A percentile compares a stretch with the other conserved stretches of the same genome.
Conservation (phyloP, 2,797 vertebrate species). For the Petrocephalus schoutedeni region DNA sequence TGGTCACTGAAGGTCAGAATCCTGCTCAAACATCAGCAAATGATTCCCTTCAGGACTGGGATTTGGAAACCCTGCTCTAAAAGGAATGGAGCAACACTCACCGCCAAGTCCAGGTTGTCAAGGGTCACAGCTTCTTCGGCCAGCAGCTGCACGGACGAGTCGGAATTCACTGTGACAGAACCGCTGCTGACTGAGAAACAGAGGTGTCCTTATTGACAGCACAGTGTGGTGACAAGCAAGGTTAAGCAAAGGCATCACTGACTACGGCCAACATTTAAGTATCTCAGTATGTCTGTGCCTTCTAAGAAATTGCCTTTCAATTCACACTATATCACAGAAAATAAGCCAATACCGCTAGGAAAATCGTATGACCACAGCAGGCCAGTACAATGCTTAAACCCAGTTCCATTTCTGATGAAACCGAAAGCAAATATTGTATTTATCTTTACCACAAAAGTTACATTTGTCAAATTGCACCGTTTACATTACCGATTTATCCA, state of each 20-base stretch:
- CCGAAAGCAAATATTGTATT: neutral
- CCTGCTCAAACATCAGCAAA: neutral
- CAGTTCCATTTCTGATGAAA: neutral
- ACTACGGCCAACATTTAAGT: neutral
- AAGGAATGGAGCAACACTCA: constrained; percentile 59
- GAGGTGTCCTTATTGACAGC: neutral
- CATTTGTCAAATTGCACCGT: neutral
- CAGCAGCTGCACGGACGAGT: constrained; percentile 87
- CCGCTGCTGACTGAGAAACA: constrained; percentile 84
- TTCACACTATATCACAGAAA: neutral
- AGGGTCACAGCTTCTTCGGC: constrained; percentile 82
- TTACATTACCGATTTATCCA: neutral
- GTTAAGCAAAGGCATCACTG: neutral
- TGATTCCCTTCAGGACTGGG: neutral
- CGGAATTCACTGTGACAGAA: constrained; percentile 83
- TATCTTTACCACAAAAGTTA: neutral
- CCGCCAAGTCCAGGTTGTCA: constrained; percentile 80
- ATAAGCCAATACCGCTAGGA: neutral
- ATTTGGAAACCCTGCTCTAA: neutral
- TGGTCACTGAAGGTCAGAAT: neutral
- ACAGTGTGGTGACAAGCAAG: neutral
- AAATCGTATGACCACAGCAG: neutral
- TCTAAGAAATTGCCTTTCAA: neutral
- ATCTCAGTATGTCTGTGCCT: neutral
- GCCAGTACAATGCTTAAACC: neutral